Evolutionary conservation across 2,888 invertebrate genomes (phyloP), one percentile per base, ranked within the genome.

Genomic region (Tetragonula carbonaria): DNA sequence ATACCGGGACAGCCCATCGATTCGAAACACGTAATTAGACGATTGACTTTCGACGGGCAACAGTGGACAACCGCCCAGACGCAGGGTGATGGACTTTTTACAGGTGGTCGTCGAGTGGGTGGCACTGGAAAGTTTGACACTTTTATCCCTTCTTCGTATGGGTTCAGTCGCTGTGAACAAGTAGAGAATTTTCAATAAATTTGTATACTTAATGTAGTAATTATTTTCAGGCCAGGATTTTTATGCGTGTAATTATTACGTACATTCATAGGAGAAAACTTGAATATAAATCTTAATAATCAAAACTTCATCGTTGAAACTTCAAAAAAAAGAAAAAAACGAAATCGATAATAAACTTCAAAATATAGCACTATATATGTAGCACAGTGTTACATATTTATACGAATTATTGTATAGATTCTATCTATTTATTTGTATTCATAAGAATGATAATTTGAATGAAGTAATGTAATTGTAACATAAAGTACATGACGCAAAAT

Each of bases 11-110:
- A 98, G 13, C 96, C 96, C 76, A 97, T 94, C 14, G 95, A 95
- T 93, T 97, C 97, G 84, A 98, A 98, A 92, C 98, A 98, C 21
- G 93, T 94, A 57, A 91, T 90, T 73, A 91, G 85, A 73, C 93
- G 92, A 53, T 78, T 76, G 53, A 70, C 81, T 63, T 82, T 89
- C 0, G 95, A 94, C 1, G 96, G 95, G 91, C 98, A 98, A 92
- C 98, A 98, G 2, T 96, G 96, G 11, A 97, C 95, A 73, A 97
- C 97, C 0, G 97, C 97, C 96, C 97, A 96, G 0, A 97, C 96
- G 91, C 98, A 98, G 1, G 96, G 95, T 14, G 96, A 95, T 1
- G 96, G 95, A 45, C 95, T 95, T 74, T 93, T 91, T 57, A 8
- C 94, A 90, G 86, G 94, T 92, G 78, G 94, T 80, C n/a, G 93